Evolutionary conservation across 2,888 invertebrate species (phyloP).

Genomic region (Drosophila kokeensis): DNA sequence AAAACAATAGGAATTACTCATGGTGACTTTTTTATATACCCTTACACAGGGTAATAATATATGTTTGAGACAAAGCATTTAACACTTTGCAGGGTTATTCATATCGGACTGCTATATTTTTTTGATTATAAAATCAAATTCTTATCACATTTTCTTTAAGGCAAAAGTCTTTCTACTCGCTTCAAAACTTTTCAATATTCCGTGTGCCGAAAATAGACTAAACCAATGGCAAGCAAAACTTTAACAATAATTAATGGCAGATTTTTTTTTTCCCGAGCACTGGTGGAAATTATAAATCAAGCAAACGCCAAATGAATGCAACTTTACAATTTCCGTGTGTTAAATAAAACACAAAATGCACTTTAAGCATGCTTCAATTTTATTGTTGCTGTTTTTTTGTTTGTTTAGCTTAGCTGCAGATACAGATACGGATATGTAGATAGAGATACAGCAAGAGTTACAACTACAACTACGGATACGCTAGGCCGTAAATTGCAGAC

Average conservation of each 20-base stretch:
- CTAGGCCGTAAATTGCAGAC: slow-evolving; percentile 55
- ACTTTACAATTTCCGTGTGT: slow-evolving; percentile 74
- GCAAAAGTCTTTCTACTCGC: rapidly evolving
- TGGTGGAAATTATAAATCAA: slow-evolving; percentile 69
- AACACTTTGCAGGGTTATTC: background rate
- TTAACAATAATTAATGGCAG: background rate
- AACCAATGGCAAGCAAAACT: no score
- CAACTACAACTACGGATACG: slow-evolving; percentile 47
- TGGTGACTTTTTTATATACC: background rate
- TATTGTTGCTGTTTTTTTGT: slow-evolving; percentile 43
- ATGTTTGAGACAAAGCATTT: background rate
- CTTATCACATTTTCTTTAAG: background rate
- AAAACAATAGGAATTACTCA: slow-evolving; percentile 42
- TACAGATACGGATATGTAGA: slow-evolving; percentile 19
- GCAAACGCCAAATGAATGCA: slow-evolving; percentile 37
- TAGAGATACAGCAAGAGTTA: slow-evolving; percentile 39
- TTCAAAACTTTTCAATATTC: background rate
- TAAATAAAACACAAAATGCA: slow-evolving; percentile 60
- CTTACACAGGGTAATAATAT: background rate
- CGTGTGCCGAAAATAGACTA: background rate
- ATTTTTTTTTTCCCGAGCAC: slow-evolving; percentile 8
- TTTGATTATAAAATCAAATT: background rate
- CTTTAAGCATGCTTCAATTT: slow-evolving; percentile 33
- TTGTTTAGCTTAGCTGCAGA: slow-evolving; percentile 57
- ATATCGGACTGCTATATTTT: background rate